These are phyloP conservation scores for Troides aeacus DNA, from an alignment of 2,888 invertebrate genomes.

Conservation along the genomic window DNA sequence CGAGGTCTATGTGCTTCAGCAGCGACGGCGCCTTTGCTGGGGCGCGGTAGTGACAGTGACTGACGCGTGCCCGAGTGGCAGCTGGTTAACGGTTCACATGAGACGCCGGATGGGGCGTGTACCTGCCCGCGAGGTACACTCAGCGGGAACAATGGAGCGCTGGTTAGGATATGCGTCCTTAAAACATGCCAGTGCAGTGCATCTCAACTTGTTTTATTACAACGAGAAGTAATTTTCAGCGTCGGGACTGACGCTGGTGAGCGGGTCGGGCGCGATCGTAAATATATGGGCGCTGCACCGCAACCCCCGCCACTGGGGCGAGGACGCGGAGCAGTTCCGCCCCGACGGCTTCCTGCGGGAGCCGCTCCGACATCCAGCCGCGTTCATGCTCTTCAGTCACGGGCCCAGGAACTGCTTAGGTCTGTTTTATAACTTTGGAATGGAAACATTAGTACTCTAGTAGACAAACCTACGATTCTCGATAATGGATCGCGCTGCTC, in stretches of 20 bases:
- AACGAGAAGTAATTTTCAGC: constrained; percentile 34
- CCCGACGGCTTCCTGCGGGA: constrained; percentile 54
- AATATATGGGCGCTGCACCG: constrained; percentile 50
- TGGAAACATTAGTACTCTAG: too few relatives aligned
- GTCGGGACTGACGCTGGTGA: constrained; percentile 41
- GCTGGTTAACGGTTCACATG: too few relatives aligned
- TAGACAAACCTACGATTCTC: too few relatives aligned
- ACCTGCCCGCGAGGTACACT: too few relatives aligned
- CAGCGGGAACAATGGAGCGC: too few relatives aligned
- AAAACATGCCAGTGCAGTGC: not conserved
- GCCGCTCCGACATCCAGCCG: constrained; percentile 40
- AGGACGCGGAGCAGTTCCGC: constrained; percentile 47
- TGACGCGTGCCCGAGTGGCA: too few relatives aligned
- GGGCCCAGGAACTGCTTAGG: constrained; percentile 52
- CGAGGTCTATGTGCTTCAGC: too few relatives aligned
- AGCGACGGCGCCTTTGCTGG: too few relatives aligned
- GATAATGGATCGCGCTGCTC: too few relatives aligned
- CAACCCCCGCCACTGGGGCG: constrained; percentile 54
- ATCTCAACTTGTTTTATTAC: not conserved
- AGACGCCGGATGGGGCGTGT: too few relatives aligned
- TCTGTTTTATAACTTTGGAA: constrained; percentile 32
- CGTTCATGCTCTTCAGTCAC: constrained; percentile 48
- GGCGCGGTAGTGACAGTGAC: too few relatives aligned
- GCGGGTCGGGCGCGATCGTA: constrained; percentile 38
- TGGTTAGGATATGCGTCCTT: too few relatives aligned